Evolutionary conservation across 37 sponge, comb jelly and placozoan genomes (phyloP).

Genomic region (Dysidea cf. avara): DNA sequence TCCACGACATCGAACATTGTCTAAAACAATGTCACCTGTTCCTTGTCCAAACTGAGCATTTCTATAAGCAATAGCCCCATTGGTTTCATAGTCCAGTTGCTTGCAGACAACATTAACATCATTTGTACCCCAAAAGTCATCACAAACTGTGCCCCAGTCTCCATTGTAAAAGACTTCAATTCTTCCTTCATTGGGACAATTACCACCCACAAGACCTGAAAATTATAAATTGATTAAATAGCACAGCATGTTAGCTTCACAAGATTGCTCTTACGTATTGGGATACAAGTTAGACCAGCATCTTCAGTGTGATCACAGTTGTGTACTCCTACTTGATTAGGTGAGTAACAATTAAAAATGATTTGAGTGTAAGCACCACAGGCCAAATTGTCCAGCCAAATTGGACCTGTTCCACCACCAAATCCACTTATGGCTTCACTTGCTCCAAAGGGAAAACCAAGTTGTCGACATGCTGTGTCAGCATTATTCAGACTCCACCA

Average conservation of each 20-base stretch:
- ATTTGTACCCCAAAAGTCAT: constrained; percentile 6
- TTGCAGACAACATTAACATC: constrained; percentile 23
- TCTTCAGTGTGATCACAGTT: constrained; percentile 5
- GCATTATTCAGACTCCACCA: background rate
- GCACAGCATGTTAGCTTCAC: background rate
- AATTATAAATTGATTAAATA: too few relatives aligned
- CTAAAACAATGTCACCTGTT: background rate
- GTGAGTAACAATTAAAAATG: constrained; percentile 4
- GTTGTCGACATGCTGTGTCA: constrained; percentile 15
- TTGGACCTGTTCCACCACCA: constrained; percentile 11
- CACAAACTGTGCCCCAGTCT: constrained; percentile 34
- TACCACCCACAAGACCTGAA: background rate
- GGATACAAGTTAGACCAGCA: background rate
- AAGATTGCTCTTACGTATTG: background rate
- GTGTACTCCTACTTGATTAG: background rate
- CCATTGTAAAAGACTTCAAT: constrained; percentile 24
- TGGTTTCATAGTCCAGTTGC: constrained; percentile 4
- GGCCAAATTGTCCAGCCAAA: constrained; percentile 4
- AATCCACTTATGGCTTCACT: background rate
- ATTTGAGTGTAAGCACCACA: constrained; percentile 8
- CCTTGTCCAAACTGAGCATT: background rate
- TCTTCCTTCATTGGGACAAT: constrained; percentile 5
- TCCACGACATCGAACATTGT: background rate
- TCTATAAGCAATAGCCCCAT: background rate
- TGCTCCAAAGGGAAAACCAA: constrained; percentile 4